Percentiles rank a stretch among this genome's conserved stretches.
These are phyloP conservation scores for Drosophila murphyi DNA, from an alignment of 1,140 invertebrate species.

Conservation along the genomic window DNA sequence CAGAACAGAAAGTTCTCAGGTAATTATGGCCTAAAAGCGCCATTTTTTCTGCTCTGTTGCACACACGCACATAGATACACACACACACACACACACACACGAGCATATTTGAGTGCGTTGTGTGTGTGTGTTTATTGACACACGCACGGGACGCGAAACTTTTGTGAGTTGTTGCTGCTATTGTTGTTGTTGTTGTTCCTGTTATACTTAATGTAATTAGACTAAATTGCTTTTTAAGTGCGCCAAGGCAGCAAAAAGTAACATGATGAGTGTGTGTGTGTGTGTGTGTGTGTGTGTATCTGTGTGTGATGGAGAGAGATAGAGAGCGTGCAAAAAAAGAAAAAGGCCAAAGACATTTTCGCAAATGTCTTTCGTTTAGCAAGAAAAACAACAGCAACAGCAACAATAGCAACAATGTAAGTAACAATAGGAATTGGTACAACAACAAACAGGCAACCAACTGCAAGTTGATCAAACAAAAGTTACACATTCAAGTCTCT, in stretches of 20 bases:
- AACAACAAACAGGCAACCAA: constrained; percentile 4
- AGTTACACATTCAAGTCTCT: constrained; percentile 52
- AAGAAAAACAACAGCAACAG: constrained; percentile 2
- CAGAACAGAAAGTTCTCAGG: constrained; percentile 72
- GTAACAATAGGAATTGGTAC: constrained; percentile 6
- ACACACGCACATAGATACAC: constrained; percentile 27
- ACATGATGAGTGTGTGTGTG: constrained; percentile 14
- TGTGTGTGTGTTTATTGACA: constrained; percentile 71
- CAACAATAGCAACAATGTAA: background rate
- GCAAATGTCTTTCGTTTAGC: constrained; percentile 8
- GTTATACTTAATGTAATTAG: constrained; percentile 83
- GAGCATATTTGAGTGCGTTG: constrained; percentile 19
- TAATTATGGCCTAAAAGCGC: constrained; percentile 81
- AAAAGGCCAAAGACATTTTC: constrained; percentile 2
- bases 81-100: constrained; percentile 20
- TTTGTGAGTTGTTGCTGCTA: constrained; percentile 41
- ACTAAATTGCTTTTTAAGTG: constrained; percentile 83
- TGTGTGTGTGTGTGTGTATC: constrained; percentile 1
- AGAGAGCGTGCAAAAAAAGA: constrained; percentile 37
- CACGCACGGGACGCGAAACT: constrained; percentile 68
- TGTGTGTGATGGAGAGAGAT: constrained; percentile 16
- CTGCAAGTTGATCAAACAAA: constrained; percentile 47
- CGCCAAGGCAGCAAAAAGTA: constrained; percentile 64
- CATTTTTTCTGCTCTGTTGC: constrained; percentile 58
- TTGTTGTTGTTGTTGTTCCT: constrained; percentile 42